These are phyloP conservation scores for Chlamydotis undulata DNA, from an alignment of 2,113 vertebrate species.

Conservation along the genomic window DNA sequence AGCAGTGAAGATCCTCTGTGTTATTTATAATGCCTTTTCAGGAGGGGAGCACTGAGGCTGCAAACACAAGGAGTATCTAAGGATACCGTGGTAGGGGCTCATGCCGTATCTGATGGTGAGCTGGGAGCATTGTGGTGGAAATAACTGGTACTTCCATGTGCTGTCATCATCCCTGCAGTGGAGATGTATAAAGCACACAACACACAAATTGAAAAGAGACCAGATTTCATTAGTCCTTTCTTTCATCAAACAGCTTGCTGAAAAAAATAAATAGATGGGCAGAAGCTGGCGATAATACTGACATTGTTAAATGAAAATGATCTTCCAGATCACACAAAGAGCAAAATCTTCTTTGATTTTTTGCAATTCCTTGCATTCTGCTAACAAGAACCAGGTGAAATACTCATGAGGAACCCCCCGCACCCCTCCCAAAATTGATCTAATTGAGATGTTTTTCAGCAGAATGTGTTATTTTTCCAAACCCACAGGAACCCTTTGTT, in stretches of 20 bases:
- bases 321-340: background rate
- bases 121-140: background rate
- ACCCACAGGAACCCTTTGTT: background rate
- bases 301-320: background rate
- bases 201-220: background rate
- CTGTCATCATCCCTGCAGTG: background rate
- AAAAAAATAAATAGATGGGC: background rate
- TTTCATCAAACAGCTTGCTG: background rate
- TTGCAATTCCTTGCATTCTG: background rate
- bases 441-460: background rate
- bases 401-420: background rate
- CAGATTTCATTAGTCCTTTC: background rate
- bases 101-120: background rate
- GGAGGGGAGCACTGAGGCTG: background rate
- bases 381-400: background rate
- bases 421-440: background rate
- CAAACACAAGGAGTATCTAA: background rate
- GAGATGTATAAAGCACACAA: background rate
- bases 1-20: background rate
- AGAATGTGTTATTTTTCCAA: background rate
- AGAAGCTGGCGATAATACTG: accelerated
- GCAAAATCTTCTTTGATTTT: background rate
- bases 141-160: background rate
- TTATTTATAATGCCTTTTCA: background rate
- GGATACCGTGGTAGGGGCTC: background rate